These are phyloP conservation scores for Ariolimax columbianus DNA, from an alignment of 2,888 invertebrate species.

Conservation along the genomic window DNA sequence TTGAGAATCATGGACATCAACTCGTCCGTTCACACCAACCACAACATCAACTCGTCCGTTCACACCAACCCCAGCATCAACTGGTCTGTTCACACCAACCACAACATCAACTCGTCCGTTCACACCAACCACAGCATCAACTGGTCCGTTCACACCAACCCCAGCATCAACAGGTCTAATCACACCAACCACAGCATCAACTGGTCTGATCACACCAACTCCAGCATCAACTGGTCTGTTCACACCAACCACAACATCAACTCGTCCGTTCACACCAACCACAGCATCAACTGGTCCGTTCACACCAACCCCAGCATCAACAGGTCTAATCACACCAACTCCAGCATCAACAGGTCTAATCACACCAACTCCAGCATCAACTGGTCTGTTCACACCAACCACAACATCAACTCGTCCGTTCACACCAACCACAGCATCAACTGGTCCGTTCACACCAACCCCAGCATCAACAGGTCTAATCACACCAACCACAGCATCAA, in stretches of 20 bases:
- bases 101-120: conserved; percentile 34
- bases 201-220: too few species aligned
- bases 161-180: conserved; percentile 37
- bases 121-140: conserved; percentile 64
- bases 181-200: conserved; percentile 64
- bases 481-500: conserved; percentile 64
- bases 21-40: too few species aligned
- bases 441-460: too few species aligned
- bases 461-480: conserved; percentile 37
- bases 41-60: conserved; percentile 34
- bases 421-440: conserved; percentile 64
- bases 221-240: conserved; percentile 37
- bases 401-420: conserved; percentile 34
- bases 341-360: conserved; percentile 37
- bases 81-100: too few species aligned
- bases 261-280: too few species aligned
- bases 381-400: too few species aligned
- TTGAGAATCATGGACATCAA: neutral
- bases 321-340: too few species aligned
- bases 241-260: conserved; percentile 64
- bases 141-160: too few species aligned
- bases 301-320: conserved; percentile 64
- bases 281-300: conserved; percentile 34
- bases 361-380: conserved; percentile 64
- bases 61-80: conserved; percentile 64